phyloP scores from a whole-genome alignment of 2,888 invertebrate genomes.

The Epistrophe eligans region DNA sequence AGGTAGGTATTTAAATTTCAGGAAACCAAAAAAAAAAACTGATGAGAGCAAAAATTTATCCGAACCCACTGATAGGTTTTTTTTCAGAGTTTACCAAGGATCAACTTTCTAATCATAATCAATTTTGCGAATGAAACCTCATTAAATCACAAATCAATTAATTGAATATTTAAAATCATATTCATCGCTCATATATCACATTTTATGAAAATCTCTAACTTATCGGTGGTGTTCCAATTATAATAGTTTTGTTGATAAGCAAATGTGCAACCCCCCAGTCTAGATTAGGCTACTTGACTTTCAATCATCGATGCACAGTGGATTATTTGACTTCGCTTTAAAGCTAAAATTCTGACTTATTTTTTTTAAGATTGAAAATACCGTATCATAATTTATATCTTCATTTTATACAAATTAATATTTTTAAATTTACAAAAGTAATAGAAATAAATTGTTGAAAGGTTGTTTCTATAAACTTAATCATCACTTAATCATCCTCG shows the following conservation, averaged over 20 bases:
- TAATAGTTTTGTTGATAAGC: constrained; percentile 58
- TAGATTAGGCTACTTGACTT: constrained; percentile 36
- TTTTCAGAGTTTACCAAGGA: constrained; percentile 12
- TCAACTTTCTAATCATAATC: constrained; percentile 22
- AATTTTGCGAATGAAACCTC: constrained; percentile 6
- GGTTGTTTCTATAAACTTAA: too few species aligned
- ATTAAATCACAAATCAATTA: constrained; percentile 46
- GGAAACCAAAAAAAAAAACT: neutral
- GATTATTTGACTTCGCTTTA: neutral
- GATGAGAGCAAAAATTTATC: neutral
- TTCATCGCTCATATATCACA: constrained; percentile 37
- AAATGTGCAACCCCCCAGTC: constrained; percentile 5
- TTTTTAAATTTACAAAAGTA: too few species aligned
- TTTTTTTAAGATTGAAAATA: too few species aligned
- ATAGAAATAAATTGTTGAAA: too few species aligned
- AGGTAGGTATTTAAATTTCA: neutral
- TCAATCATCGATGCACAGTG: neutral
- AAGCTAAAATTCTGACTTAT: too few species aligned
- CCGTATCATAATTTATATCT: too few species aligned
- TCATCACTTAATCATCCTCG: too few species aligned
- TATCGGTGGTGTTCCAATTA: constrained; percentile 53
- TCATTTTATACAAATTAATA: too few species aligned
- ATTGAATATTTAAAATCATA: constrained; percentile 46
- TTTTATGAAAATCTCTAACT: constrained; percentile 44
- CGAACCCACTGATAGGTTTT: neutral